These are phyloP conservation scores for Amphimedon queenslandica DNA, from an alignment of 37 sponge, comb jelly and placozoan species.

Conservation along the genomic window DNA sequence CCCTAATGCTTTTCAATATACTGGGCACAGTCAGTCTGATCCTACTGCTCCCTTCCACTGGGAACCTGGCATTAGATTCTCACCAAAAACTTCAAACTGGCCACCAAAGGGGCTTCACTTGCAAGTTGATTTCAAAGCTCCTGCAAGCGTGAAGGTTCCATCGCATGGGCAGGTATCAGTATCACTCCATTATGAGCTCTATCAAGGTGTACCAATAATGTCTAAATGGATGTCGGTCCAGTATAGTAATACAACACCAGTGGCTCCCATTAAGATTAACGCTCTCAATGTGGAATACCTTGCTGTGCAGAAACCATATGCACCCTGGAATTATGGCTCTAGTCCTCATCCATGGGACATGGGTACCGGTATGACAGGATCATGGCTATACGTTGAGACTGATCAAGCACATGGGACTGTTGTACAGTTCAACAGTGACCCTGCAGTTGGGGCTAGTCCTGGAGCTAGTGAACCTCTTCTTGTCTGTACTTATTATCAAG, in stretches of 20 bases:
- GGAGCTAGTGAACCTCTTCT: constrained; percentile 55
- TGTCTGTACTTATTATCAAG: constrained; percentile 18
- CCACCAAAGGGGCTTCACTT: constrained; percentile 49
- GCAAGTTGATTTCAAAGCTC: constrained; percentile 23
- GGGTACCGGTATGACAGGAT: constrained; percentile 22
- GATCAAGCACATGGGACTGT: constrained; percentile 14
- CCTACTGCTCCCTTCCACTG: constrained; percentile 54
- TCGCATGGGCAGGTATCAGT: constrained; percentile 16
- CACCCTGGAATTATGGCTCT: not conserved
- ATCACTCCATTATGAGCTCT: constrained; percentile 54
- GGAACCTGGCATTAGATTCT: constrained; percentile 45
- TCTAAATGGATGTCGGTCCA: constrained; percentile 53
- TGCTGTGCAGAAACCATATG: constrained; percentile 52
- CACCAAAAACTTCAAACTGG: constrained; percentile 35
- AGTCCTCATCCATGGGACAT: constrained; percentile 30
- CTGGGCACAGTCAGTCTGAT: constrained; percentile 1
- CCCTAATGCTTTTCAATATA: constrained; percentile 19
- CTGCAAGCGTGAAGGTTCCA: constrained; percentile 13
- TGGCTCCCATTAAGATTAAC: constrained; percentile 11
- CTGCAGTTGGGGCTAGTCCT: constrained; percentile 6
- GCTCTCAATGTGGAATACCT: constrained; percentile 17
- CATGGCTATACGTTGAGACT: constrained; percentile 59
- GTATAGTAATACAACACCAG: not conserved
- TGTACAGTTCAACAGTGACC: constrained; percentile 13
- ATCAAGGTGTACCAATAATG: constrained; percentile 47